These are phyloP conservation scores for Eudyptes chrysolophus DNA, from an alignment of 2,113 vertebrate species.

Conservation along the genomic window DNA sequence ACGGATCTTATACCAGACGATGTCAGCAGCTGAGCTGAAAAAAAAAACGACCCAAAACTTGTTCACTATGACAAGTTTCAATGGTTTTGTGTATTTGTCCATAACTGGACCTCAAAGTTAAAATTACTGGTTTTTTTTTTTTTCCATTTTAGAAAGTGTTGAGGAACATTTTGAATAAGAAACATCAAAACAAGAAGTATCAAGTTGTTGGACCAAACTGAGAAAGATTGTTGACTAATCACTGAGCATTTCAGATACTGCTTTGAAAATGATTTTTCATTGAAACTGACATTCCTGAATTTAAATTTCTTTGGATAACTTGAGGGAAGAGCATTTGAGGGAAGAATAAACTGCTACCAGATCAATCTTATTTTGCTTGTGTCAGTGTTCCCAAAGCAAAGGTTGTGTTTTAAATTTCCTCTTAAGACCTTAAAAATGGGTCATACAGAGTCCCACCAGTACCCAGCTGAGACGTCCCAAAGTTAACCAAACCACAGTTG, in stretches of 20 bases:
- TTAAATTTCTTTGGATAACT: background rate
- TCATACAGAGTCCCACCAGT: background rate
- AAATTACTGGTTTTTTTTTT: background rate
- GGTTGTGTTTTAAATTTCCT: background rate
- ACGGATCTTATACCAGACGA: background rate
- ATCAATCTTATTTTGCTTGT: background rate
- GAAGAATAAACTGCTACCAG: background rate
- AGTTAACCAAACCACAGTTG: background rate
- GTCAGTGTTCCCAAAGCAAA: background rate
- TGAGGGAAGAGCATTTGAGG: background rate
- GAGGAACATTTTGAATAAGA: background rate
- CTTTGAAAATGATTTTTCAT: background rate
- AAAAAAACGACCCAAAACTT: background rate
- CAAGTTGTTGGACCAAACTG: background rate
- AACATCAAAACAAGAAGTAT: background rate
- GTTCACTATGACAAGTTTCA: background rate
- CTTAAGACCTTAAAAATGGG: background rate
- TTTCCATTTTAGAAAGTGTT: background rate
- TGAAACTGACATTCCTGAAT: background rate
- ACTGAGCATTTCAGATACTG: background rate
- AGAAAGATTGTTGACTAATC: background rate
- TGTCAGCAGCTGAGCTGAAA: background rate
- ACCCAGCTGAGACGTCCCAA: background rate
- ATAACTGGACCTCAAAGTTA: background rate
- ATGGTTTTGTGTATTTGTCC: background rate